These are phyloP conservation scores for Nebria brevicollis DNA, from an alignment of 2,888 invertebrate genomes.

Conservation along the genomic window DNA sequence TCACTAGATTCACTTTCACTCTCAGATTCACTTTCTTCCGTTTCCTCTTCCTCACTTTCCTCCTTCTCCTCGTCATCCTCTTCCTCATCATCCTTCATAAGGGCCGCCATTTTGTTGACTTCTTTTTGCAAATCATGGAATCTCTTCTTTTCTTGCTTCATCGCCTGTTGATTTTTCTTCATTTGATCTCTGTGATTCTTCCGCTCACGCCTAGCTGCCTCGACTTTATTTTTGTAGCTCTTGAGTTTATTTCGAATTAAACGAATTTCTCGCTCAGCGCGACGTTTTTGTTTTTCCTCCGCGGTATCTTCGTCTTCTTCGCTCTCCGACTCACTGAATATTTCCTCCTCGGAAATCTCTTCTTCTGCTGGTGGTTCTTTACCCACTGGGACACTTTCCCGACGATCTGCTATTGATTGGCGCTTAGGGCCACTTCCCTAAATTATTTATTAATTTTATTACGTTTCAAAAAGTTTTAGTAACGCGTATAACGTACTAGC, in stretches of 20 bases:
- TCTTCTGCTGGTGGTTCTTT: slow-evolving; percentile 68
- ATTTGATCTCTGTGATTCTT: slow-evolving; percentile 81
- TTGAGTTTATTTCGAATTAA: slow-evolving; percentile 67
- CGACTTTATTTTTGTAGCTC: slow-evolving; percentile 72
- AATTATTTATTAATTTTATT: neutral
- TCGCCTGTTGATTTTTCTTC: slow-evolving; percentile 80
- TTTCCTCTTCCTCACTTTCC: slow-evolving; percentile 66
- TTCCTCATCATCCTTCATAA: slow-evolving; percentile 83
- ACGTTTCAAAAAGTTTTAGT: neutral
- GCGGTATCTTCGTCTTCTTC: slow-evolving; percentile 75
- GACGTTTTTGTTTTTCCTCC: slow-evolving; percentile 69
- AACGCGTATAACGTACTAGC: neutral
- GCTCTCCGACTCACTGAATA: slow-evolving; percentile 69
- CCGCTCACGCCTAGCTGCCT: slow-evolving; percentile 81
- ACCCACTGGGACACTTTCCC: slow-evolving; percentile 60
- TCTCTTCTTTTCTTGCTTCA: slow-evolving; percentile 84
- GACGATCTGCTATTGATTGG: slow-evolving; percentile 34
- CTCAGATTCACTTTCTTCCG: slow-evolving; percentile 70
- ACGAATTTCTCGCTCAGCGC: slow-evolving; percentile 76
- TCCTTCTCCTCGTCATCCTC: slow-evolving; percentile 73
- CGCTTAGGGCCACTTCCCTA: slow-evolving; percentile 30
- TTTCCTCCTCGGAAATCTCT: slow-evolving; percentile 61
- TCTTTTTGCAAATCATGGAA: slow-evolving; percentile 86
- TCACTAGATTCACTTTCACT: slow-evolving; percentile 69
- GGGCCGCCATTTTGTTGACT: slow-evolving; percentile 89